Percentiles rank a stretch among this genome's conserved stretches.
Conservation (phyloP, 2,888 invertebrate species). For the Cantharis rufa region DNA sequence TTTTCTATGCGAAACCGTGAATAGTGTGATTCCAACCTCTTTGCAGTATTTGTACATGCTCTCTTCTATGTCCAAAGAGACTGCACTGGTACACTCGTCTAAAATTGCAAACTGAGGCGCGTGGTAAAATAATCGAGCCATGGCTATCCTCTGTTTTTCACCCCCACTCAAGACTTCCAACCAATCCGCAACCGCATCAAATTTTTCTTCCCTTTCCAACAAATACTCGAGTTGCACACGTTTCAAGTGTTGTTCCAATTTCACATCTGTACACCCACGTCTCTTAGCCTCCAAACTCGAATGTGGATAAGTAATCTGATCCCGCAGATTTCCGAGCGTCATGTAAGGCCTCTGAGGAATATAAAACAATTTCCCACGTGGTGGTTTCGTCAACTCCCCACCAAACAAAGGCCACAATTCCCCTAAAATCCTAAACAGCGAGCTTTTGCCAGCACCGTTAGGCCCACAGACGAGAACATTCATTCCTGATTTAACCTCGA, state of each 20-base stretch:
- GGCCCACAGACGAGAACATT: conserved; percentile 98
- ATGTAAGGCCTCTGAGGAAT: conserved; percentile 98
- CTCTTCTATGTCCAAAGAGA: conserved; percentile 97
- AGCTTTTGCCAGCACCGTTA: conserved; percentile 98
- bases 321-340: conserved; percentile 92
- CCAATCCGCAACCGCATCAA: conserved; percentile 96
- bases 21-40: conserved; percentile 85
- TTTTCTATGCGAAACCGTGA: conserved; percentile 96
- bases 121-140: conserved; percentile 97
- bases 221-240: conserved; percentile 85
- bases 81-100: conserved; percentile 98
- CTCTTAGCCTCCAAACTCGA: conserved; percentile 81
- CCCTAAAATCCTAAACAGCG: conserved; percentile 93
- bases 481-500: conserved; percentile 87
- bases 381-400: conserved; percentile 91
- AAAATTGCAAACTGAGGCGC: conserved; percentile 97
- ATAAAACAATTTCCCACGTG: conserved; percentile 92
- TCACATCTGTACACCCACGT: conserved; percentile 76
- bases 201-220: conserved; percentile 80
- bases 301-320: conserved; percentile 92
- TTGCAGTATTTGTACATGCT: conserved; percentile 95
- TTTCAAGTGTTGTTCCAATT: conserved; percentile 75
- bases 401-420: conserved; percentile 98
- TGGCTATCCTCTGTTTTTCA: conserved; percentile 97
- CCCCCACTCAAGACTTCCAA: conserved; percentile 98